A percentile compares a stretch with the other conserved stretches of the same genome.
Evolutionary conservation across 1,140 invertebrate genomes (phyloP).

Genomic region (Hetaerina americana): DNA sequence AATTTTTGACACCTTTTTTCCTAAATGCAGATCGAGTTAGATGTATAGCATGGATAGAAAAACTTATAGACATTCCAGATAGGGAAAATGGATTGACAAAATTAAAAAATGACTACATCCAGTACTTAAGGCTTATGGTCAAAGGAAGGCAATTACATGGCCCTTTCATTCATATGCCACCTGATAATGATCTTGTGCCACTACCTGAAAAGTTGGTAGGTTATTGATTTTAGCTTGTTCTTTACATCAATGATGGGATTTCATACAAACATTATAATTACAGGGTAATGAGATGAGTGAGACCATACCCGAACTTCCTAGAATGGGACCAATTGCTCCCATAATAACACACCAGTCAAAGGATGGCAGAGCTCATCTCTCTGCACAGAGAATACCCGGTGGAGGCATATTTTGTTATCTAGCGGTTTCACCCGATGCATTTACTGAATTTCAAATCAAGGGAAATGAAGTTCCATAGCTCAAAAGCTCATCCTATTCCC

Average conservation of each 20-base stretch:
- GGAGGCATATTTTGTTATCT: neutral
- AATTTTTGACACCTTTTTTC: too few relatives aligned
- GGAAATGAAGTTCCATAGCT: too few relatives aligned
- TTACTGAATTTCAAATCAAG: too few relatives aligned
- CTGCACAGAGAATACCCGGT: neutral
- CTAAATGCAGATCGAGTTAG: neutral
- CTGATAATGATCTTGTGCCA: neutral
- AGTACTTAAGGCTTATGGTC: neutral
- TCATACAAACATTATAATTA: neutral
- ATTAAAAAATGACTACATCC: neutral
- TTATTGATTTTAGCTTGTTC: too few relatives aligned
- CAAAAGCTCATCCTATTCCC: too few relatives aligned
- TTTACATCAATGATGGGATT: too few relatives aligned
- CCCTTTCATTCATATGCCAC: neutral
- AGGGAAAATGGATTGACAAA: neutral
- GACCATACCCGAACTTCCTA: neutral
- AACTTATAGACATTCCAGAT: neutral
- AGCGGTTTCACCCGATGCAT: neutral
- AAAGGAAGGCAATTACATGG: neutral
- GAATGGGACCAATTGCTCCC: neutral
- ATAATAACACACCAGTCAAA: neutral
- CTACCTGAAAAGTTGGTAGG: neutral
- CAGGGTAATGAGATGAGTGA: neutral
- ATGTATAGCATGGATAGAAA: neutral
- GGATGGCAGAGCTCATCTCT: neutral